Percentiles rank a stretch among this genome's conserved stretches.
These are phyloP conservation scores for Cheilosia impressa DNA, from an alignment of 2,888 invertebrate genomes.

Conservation along the genomic window DNA sequence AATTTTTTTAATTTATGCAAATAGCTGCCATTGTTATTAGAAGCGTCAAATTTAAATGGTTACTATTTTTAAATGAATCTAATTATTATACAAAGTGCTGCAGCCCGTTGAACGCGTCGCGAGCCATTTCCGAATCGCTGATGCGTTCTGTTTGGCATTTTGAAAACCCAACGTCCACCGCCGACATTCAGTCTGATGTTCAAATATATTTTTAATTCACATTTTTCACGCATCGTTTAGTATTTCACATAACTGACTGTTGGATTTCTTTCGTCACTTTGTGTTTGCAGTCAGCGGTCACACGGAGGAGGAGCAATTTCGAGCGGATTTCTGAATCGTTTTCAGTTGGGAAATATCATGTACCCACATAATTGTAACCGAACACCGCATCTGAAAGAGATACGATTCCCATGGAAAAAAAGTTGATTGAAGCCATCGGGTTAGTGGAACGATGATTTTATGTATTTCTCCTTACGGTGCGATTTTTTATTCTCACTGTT, in stretches of 20 bases:
- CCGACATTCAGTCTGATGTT: not conserved
- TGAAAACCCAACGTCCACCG: not conserved
- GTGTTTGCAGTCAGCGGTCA: not conserved
- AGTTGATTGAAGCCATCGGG: slow-evolving; percentile 47
- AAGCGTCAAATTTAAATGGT: slow-evolving; percentile 12
- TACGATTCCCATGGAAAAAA: slow-evolving; percentile 24
- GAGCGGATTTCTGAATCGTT: slow-evolving; percentile 6
- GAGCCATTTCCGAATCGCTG: slow-evolving; percentile 3
- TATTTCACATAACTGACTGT: not conserved
- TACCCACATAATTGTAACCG: not conserved
- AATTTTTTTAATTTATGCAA: slow-evolving; percentile 11
- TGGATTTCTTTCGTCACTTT: not conserved
- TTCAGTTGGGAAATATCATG: not conserved
- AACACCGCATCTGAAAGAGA: slow-evolving; percentile 12
- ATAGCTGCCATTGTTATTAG: not conserved
- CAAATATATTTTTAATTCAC: not conserved
- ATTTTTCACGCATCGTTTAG: slow-evolving; percentile 9
- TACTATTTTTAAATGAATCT: slow-evolving; percentile 6
- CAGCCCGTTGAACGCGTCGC: not conserved
- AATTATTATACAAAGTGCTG: slow-evolving; percentile 17
- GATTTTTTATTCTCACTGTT: not conserved
- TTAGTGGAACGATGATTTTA: slow-evolving; percentile 49
- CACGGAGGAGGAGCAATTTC: not conserved
- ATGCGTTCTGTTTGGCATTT: slow-evolving; percentile 31
- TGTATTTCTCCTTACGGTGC: slow-evolving; percentile 16